A percentile compares a stretch with the other conserved stretches of the same genome.
These are phyloP conservation scores for Scytalopus superciliaris DNA, from an alignment of 2,113 vertebrate species.

Conservation along the genomic window DNA sequence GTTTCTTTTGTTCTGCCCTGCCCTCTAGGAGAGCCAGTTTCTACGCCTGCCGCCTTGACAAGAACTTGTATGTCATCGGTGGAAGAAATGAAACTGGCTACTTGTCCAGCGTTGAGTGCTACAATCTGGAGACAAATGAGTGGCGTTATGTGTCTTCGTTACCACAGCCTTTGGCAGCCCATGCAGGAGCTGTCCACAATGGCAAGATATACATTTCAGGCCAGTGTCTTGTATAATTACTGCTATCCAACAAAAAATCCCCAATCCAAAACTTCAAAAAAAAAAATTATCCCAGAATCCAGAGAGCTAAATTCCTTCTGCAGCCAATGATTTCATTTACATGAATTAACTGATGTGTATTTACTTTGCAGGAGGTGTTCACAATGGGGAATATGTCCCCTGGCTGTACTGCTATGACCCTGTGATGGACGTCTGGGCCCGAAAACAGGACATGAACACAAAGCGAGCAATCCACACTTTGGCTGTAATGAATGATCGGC, in stretches of 20 bases:
- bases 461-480: slow-evolving; percentile 96
- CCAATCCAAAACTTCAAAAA: neutral
- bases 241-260: neutral
- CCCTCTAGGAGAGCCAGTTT: slow-evolving; percentile 94
- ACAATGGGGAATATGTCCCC: slow-evolving; percentile 97
- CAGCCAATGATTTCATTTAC: neutral
- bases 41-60: slow-evolving; percentile 95
- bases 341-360: neutral
- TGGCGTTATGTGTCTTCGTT: slow-evolving; percentile 96
- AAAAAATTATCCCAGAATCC: neutral
- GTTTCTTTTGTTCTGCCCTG: slow-evolving; percentile 43
- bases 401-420: slow-evolving; percentile 99
- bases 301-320: neutral
- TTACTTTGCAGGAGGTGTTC: slow-evolving; percentile 88
- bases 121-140: slow-evolving; percentile 96
- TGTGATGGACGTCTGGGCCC: slow-evolving; percentile 97
- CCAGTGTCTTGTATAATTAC: slow-evolving; percentile 65
- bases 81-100: slow-evolving; percentile 96
- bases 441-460: slow-evolving; percentile 99
- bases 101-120: slow-evolving; percentile 97
- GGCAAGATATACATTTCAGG: slow-evolving; percentile 99
- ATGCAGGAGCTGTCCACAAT: slow-evolving; percentile 94
- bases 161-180: slow-evolving; percentile 93
- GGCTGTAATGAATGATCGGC: slow-evolving; percentile 96
- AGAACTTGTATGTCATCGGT: slow-evolving; percentile 95